Percentiles rank a stretch among this genome's conserved stretches.
Conservation (phyloP, 2,797 vertebrate species). For the Cyprinella venusta region DNA sequence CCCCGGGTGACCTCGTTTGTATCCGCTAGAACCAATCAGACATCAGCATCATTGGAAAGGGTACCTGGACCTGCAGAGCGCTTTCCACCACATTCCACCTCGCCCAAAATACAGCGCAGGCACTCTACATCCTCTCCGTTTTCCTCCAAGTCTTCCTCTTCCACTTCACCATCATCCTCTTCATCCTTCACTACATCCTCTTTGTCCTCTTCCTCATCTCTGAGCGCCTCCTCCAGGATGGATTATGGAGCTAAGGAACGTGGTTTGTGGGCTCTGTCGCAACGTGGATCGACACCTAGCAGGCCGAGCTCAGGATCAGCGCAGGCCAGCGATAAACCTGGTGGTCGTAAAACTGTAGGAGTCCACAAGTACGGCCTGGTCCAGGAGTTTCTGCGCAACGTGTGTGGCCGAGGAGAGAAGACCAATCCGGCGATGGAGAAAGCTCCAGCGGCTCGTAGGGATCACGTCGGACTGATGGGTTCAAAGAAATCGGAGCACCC, state of each 20-base stretch:
- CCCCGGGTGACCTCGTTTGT: slow-evolving; percentile 85
- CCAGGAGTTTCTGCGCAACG: slow-evolving; percentile 94
- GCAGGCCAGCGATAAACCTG: slow-evolving; percentile 79
- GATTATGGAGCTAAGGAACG: slow-evolving; percentile 78
- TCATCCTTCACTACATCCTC: slow-evolving; percentile 53
- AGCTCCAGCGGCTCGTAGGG: slow-evolving; percentile 54
- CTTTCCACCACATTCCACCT: slow-evolving; percentile 80
- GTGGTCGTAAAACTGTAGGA: slow-evolving; percentile 69
- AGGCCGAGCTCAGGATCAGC: slow-evolving; percentile 78
- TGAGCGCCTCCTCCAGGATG: slow-evolving; percentile 72
- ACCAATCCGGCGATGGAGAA: slow-evolving; percentile 63
- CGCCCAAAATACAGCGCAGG: slow-evolving; percentile 89
- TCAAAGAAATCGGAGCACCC: slow-evolving; percentile 75
- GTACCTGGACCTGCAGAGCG: slow-evolving; percentile 82
- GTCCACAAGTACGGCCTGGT: slow-evolving; percentile 87
- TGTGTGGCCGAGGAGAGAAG: slow-evolving; percentile 89
- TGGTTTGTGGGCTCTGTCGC: slow-evolving; percentile 84
- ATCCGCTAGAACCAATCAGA: slow-evolving; percentile 81
- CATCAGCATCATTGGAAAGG: slow-evolving; percentile 86
- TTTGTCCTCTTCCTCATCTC: slow-evolving; percentile 60
- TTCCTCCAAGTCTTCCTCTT: slow-evolving; percentile 61
- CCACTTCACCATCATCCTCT: slow-evolving; percentile 56
- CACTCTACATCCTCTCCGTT: slow-evolving; percentile 75
- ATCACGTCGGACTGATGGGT: slow-evolving; percentile 62
- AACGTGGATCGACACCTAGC: slow-evolving; percentile 80